Conservation (phyloP, 2,888 invertebrate species). For the Drosophila birchii region DNA sequence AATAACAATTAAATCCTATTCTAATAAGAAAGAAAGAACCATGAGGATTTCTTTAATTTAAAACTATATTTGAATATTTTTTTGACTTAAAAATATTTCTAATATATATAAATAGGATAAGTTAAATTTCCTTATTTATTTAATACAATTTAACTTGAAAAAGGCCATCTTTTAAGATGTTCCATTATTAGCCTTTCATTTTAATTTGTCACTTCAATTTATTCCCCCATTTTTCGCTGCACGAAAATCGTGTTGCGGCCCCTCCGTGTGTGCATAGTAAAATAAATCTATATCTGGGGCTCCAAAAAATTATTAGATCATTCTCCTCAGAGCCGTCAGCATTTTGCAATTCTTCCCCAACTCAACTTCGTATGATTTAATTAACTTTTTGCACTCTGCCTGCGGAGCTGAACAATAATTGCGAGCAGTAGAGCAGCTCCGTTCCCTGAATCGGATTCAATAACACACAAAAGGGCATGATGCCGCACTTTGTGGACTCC, state of each 20-base stretch:
- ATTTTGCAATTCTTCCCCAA: conserved; percentile 57
- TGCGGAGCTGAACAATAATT: conserved; percentile 45
- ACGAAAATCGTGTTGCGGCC: conserved; percentile 45
- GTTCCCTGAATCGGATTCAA: conserved; percentile 49
- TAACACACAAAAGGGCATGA: conserved; percentile 79
- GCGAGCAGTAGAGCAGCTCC: conserved; percentile 45
- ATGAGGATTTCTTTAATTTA: too few relatives aligned
- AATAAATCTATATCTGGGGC: conserved; percentile 19
- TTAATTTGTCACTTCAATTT: not conserved
- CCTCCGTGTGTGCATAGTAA: conserved; percentile 12
- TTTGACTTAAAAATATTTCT: too few relatives aligned
- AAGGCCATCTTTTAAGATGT: not conserved
- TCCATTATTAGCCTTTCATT: too few relatives aligned
- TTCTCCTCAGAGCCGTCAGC: conserved; percentile 12
- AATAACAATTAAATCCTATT: too few relatives aligned
- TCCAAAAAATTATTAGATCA: conserved; percentile 55
- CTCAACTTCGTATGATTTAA: conserved; percentile 45
- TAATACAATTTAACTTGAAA: not conserved
- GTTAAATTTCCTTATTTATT: too few relatives aligned
- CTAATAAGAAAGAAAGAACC: too few relatives aligned
- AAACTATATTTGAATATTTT: too few relatives aligned
- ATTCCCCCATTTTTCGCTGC: not conserved
- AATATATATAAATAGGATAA: too few relatives aligned
- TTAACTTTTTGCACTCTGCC: conserved; percentile 61
- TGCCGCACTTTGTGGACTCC: conserved; percentile 69